These are phyloP conservation scores for Melieria omissa DNA, from an alignment of 2,888 invertebrate species.

Conservation along the genomic window DNA sequence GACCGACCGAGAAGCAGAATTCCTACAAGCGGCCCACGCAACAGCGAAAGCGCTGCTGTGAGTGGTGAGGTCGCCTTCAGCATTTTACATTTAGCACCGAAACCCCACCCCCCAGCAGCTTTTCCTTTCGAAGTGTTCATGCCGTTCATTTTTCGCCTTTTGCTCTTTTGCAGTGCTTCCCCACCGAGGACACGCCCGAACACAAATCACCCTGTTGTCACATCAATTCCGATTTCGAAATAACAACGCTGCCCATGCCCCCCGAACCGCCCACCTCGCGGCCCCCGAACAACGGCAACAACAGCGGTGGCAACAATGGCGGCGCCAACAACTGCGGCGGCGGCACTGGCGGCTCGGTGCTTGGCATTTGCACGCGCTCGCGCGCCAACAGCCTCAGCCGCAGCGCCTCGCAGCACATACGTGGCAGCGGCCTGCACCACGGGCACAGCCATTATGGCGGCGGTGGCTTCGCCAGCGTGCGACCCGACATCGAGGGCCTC, in stretches of 20 bases:
- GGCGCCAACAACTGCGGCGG: slow-evolving; percentile 48
- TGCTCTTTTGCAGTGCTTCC: slow-evolving; percentile 58
- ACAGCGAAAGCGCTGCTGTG: background rate
- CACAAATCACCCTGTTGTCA: slow-evolving; percentile 65
- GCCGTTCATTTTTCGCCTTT: background rate
- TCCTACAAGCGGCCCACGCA: background rate
- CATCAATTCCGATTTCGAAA: slow-evolving; percentile 65
- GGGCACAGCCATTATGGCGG: slow-evolving; percentile 45
- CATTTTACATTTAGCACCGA: too few relatives aligned
- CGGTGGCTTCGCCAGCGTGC: slow-evolving; percentile 49
- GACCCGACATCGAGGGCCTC: slow-evolving; percentile 74
- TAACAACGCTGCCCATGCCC: slow-evolving; percentile 64
- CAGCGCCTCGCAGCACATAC: slow-evolving; percentile 57
- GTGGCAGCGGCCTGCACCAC: slow-evolving; percentile 43
- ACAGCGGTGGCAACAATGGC: slow-evolving; percentile 26
- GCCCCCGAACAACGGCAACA: slow-evolving; percentile 54
- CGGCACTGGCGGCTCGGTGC: slow-evolving; percentile 55
- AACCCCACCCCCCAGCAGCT: background rate
- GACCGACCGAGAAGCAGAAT: too few relatives aligned
- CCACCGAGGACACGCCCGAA: slow-evolving; percentile 62
- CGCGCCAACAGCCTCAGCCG: slow-evolving; percentile 60
- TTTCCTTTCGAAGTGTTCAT: too few relatives aligned
- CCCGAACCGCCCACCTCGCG: slow-evolving; percentile 65
- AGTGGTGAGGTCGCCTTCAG: too few relatives aligned
- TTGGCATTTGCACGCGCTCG: slow-evolving; percentile 60